Percentiles rank a stretch among this genome's conserved stretches.
These are phyloP conservation scores for Hyperoplus lanceolatus DNA, from an alignment of 2,797 vertebrate species.

Conservation along the genomic window DNA sequence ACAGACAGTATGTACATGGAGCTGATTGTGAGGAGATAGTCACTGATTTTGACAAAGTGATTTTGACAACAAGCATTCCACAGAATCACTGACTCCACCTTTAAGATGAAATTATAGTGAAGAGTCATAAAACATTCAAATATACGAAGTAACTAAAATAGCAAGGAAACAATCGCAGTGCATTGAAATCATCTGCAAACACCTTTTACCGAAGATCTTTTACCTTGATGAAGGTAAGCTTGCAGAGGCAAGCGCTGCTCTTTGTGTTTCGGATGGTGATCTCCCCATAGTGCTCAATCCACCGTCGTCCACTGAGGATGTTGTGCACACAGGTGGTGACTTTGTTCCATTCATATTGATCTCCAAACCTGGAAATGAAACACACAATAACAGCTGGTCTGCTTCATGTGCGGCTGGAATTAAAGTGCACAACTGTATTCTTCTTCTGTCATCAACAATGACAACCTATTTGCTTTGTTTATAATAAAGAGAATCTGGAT, in stretches of 20 bases:
- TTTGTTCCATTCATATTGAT: constrained; percentile 99
- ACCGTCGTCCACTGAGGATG: constrained; percentile 96
- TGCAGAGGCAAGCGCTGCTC: constrained; percentile 95
- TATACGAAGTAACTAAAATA: background rate
- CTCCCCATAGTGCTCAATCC: constrained; percentile 99
- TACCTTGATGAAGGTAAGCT: constrained; percentile 98
- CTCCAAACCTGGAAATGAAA: constrained; percentile 88
- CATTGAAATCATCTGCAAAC: background rate
- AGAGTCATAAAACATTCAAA: background rate
- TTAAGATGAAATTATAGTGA: background rate
- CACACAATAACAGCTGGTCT: constrained; percentile 17
- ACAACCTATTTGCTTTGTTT: background rate
- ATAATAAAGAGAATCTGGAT: background rate
- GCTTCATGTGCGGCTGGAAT: background rate
- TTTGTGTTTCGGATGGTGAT: constrained; percentile 96
- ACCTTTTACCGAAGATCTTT: background rate
- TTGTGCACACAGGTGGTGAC: constrained; percentile 99
- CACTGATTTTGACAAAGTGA: too few species aligned
- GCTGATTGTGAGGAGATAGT: too few species aligned
- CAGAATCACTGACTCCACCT: too few species aligned
- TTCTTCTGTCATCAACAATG: background rate
- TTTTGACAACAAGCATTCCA: too few species aligned
- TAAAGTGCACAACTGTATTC: background rate
- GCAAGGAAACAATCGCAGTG: background rate
- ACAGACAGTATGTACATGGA: too few species aligned